Base-by-base conservation (phyloP, 2,797 vertebrate genomes). In the Liasis olivaceus region DNA sequence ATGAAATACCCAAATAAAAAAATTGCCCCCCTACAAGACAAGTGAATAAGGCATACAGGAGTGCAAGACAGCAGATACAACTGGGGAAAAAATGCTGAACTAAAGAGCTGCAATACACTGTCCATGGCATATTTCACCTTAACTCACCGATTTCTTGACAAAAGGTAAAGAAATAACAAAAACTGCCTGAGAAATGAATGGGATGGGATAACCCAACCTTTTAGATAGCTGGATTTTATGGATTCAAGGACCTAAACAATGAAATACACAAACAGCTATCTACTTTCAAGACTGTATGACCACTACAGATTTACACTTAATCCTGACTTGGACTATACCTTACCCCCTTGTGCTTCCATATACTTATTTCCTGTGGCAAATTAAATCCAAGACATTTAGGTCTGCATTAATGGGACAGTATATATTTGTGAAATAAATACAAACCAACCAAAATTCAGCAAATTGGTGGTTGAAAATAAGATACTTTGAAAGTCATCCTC, bases 111-210 rank as follows among this genome's bases (percentile, higher is more conserved):
- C 93, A 89, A 72, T 24, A 92, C 12, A 91, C 85, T 3, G 31
- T 4, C 20, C 54, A 24, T 51, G 90, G 42, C 92, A 66, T 15
- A 93, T 86, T 94, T 88, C 92, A 54, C 62, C 58, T 87, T 59
- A 94, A 93, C 47, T 2, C 90, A 54, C 3, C 86, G 26, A 31
- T 91, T 56, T 24, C 93, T 62, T n/a, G 91, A 93, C 6, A 28
- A 86, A 93, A 58, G 81, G 24, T 15, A 72, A 26, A 54, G 42
- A 20, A 66, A 64, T 86, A 22, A 91, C 85, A 58, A 15, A 84
- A 93, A 72, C 81, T 91, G 36, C n/a, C 56, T 89, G 62, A 85
- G 66, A 93, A 85, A 90, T 77, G 88, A 91, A 95, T 94, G 89
- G 8, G 89, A 59, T 5, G 72, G 42, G 28, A 77, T 56, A 87